These are phyloP conservation scores for Mirounga angustirostris DNA, from an alignment of 2,113 vertebrate species.

Conservation along the genomic window DNA sequence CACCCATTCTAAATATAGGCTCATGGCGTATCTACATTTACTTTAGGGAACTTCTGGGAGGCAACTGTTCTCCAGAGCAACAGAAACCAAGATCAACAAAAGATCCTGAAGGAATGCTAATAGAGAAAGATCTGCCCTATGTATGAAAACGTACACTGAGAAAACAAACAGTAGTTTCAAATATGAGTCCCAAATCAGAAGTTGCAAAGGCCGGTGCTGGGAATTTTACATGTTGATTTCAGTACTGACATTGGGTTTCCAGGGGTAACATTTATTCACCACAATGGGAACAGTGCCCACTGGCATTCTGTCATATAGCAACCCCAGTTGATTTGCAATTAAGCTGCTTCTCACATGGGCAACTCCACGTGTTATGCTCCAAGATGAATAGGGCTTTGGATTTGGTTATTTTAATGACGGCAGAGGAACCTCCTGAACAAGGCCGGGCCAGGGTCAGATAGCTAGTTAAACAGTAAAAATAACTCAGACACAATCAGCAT, in stretches of 20 bases:
- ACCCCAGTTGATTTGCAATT: background rate
- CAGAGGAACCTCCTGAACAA: background rate
- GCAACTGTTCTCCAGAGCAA: background rate
- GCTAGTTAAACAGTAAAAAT: background rate
- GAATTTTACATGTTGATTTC: background rate
- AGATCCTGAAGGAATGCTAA: background rate
- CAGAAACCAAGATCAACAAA: background rate
- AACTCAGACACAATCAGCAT: background rate
- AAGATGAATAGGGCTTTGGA: background rate
- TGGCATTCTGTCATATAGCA: background rate
- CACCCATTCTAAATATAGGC: background rate
- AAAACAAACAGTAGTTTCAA: background rate
- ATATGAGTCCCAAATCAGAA: background rate
- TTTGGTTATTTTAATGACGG: background rate
- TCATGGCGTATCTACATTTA: background rate
- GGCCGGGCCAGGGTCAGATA: background rate
- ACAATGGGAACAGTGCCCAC: background rate
- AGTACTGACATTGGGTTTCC: background rate
- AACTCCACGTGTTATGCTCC: background rate
- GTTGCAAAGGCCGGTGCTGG: background rate
- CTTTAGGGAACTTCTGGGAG: constrained; percentile 2
- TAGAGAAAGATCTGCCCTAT: background rate
- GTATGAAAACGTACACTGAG: background rate
- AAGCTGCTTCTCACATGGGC: background rate
- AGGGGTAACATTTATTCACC: background rate